Evolutionary conservation across 2,797 vertebrate species (phyloP), one percentile per base, ranked within the genome.

Genomic region (Pangasius krempfi): DNA sequence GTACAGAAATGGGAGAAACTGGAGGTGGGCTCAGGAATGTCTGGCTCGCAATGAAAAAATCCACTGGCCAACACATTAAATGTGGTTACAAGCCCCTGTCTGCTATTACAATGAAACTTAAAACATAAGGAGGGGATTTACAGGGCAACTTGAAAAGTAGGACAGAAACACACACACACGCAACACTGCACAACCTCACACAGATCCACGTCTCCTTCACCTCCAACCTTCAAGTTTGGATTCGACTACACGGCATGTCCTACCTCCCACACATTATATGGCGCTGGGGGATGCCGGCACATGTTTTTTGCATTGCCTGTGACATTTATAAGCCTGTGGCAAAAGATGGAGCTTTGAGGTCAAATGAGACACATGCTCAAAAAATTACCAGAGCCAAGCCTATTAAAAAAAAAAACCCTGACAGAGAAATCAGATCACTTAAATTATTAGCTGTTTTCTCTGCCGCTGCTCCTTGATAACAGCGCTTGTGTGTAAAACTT

Each of bases 121-220:
- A 92, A 87, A 87, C 87, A 91, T 72, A 84, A 88, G 56, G 75
- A 87, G 75, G 76, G 58, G 58, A 72, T 88, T 90, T 89, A 89
- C 89, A 90, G 86, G 90, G 56, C 79, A 80, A 81, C 89, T 33
- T 62, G 75, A 90, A 88, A 75, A 58, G 88, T 9, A 78, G 70
- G 30, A 86, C 66, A 81, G 40, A 84, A 52, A 84, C 37, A 37
- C 80, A 79, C 89, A 86, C 76, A 81, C 47, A 85, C 68, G 16
- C 52, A 37, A 80, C 54, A 56, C 30, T 30, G 50, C n/a, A 30
- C 56, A 40, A 22, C 52, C 30, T 58, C 54, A 60, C 54, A 25
- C 30, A 37, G 4, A 25, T 47, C 56, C 87, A 83, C 22, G 8
- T n/a, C 62, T 10, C 58, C 44, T 40, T 87, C 79, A 88, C 89